A percentile compares a stretch with the other conserved stretches of the same genome.
Evolutionary conservation across 2,113 vertebrate species (phyloP).

Genomic region (Dicrurus megarhynchus): DNA sequence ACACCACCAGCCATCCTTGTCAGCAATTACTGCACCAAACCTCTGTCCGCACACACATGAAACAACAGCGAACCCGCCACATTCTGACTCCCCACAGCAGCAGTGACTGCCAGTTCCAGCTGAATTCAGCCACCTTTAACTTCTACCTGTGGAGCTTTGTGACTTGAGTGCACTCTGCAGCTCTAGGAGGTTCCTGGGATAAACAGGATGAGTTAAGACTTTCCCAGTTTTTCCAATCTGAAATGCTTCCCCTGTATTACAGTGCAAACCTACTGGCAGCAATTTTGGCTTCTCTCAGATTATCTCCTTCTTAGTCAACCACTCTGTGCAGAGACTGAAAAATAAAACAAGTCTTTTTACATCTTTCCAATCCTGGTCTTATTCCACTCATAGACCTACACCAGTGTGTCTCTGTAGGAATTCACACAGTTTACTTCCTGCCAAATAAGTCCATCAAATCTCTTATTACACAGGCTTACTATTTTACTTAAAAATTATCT

Average conservation of each 20-base stretch:
- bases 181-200: neutral
- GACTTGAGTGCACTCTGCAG: neutral
- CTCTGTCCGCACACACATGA: neutral
- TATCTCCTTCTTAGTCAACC: neutral
- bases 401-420: neutral
- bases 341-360: neutral
- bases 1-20: neutral
- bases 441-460: neutral
- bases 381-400: neutral
- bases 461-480: neutral
- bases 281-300: neutral
- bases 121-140: neutral
- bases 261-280: neutral
- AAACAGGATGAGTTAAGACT: neutral
- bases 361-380: neutral
- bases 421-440: neutral
- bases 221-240: neutral
- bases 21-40: neutral
- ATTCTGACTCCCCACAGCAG: neutral
- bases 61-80: neutral
- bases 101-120: neutral
- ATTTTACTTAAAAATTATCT: neutral
- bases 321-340: neutral
- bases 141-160: neutral
- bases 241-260: neutral